Conservation (phyloP, 2,113 vertebrate genomes). For the Lonchura striata region DNA sequence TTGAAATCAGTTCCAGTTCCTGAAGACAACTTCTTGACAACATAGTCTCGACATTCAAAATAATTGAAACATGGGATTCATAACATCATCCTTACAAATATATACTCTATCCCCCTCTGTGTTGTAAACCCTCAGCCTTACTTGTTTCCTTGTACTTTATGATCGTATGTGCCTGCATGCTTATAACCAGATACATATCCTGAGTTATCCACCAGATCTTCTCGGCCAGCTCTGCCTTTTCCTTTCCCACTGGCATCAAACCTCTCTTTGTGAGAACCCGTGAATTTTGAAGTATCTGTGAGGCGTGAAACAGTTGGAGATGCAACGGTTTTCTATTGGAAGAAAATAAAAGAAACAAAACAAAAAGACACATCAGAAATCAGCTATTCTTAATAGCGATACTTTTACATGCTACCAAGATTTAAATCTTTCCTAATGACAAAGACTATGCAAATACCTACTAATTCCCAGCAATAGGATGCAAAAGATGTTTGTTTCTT, state of each 20-base stretch:
- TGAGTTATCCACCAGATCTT: slow-evolving; percentile 88
- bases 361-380: background rate
- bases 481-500: background rate
- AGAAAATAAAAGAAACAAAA: background rate
- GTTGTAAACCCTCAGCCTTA: slow-evolving; percentile 50
- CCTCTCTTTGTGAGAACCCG: slow-evolving; percentile 94
- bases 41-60: slow-evolving; percentile 54
- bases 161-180: slow-evolving; percentile 91
- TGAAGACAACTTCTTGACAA: slow-evolving; percentile 59
- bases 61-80: slow-evolving; percentile 46
- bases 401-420: background rate
- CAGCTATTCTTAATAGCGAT: background rate
- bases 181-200: slow-evolving; percentile 96
- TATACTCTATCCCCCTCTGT: background rate
- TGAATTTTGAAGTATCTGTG: slow-evolving; percentile 93
- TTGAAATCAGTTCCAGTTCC: slow-evolving; percentile 68
- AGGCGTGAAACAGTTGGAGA: slow-evolving; percentile 93
- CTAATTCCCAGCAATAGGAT: background rate
- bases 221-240: slow-evolving; percentile 91
- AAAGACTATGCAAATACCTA: background rate
- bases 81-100: slow-evolving; percentile 37
- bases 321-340: slow-evolving; percentile 84
- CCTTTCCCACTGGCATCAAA: slow-evolving; percentile 90
- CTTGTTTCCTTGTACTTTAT: slow-evolving; percentile 87
- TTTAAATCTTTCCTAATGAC: background rate